Evolutionary conservation across 2,888 invertebrate species (phyloP).

Genomic region (Aleiodes testaceus): DNA sequence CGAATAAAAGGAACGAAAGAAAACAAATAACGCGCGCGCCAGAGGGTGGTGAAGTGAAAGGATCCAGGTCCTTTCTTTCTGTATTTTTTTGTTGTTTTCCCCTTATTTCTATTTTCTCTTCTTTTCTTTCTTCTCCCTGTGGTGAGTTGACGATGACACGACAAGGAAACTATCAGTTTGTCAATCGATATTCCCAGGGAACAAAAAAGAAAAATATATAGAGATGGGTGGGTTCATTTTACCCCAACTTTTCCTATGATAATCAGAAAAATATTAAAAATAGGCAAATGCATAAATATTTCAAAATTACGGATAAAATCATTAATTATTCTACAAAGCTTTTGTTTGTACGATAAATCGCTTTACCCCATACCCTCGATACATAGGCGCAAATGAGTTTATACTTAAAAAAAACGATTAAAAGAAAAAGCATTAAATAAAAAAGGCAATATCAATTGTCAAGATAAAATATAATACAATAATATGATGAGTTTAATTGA

Average conservation of each 20-base stretch:
- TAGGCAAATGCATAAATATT: no score
- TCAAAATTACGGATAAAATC: constrained; percentile 16
- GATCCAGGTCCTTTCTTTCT: constrained; percentile 26
- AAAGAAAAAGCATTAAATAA: not conserved
- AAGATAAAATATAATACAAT: constrained; percentile 55
- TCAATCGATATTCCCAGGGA: constrained; percentile 1
- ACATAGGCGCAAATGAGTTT: constrained; percentile 13
- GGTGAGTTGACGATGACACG: constrained; percentile 17
- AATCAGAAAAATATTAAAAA: no score
- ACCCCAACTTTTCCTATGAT: no score
- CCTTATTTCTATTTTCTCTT: not conserved
- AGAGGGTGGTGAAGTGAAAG: constrained; percentile 29
- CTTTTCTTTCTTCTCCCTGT: not conserved
- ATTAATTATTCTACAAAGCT: not conserved
- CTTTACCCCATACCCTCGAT: constrained; percentile 22
- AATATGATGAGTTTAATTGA: constrained; percentile 57
- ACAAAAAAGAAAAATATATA: not conserved
- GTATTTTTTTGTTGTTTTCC: constrained; percentile 6
- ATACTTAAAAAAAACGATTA: constrained; percentile 7
- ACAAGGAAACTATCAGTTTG: not conserved
- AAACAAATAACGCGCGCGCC: constrained; percentile 23
- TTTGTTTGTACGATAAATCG: not conserved
- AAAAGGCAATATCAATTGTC: constrained; percentile 20
- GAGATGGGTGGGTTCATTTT: no score
- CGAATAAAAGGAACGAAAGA: constrained; percentile 40